phyloP scores from a whole-genome alignment of 2,797 vertebrate species.

The Smutsia temminckii region DNA sequence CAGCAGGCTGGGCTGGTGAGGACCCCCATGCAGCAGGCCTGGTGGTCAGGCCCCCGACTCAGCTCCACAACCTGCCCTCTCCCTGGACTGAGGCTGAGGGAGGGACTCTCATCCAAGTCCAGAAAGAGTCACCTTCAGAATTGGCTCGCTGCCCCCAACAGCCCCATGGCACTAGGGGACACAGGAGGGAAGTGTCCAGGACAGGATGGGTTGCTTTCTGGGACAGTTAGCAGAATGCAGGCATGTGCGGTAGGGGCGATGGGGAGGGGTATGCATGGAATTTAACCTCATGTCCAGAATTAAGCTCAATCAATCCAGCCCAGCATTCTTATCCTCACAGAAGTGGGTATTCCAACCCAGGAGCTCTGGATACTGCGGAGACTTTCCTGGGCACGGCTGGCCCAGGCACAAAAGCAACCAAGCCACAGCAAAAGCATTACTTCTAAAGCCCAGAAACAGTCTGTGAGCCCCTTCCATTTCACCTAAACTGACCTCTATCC shows the following conservation, averaged over 20 bases:
- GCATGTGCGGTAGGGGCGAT: fast-evolving
- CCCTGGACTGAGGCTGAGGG: background rate
- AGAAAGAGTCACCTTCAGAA: constrained; percentile 49
- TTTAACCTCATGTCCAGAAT: constrained; percentile 9
- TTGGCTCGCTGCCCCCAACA: background rate
- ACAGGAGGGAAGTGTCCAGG: background rate
- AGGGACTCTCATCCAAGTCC: background rate
- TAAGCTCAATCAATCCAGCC: background rate
- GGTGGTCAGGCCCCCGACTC: background rate
- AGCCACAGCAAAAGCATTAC: background rate
- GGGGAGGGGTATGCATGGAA: constrained; percentile 23
- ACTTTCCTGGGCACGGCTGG: background rate
- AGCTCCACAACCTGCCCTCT: background rate
- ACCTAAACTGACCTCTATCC: background rate
- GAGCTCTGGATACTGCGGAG: background rate
- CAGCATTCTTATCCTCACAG: background rate
- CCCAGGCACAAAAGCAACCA: background rate
- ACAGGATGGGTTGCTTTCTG: background rate
- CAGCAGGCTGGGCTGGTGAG: background rate
- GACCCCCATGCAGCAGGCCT: fast-evolving
- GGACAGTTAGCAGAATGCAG: background rate
- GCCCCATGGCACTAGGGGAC: background rate
- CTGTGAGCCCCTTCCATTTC: background rate
- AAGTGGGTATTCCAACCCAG: background rate
- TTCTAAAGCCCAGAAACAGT: background rate